Conservation (phyloP, 1,140 invertebrate species). For the Branchinecta lynchi region DNA sequence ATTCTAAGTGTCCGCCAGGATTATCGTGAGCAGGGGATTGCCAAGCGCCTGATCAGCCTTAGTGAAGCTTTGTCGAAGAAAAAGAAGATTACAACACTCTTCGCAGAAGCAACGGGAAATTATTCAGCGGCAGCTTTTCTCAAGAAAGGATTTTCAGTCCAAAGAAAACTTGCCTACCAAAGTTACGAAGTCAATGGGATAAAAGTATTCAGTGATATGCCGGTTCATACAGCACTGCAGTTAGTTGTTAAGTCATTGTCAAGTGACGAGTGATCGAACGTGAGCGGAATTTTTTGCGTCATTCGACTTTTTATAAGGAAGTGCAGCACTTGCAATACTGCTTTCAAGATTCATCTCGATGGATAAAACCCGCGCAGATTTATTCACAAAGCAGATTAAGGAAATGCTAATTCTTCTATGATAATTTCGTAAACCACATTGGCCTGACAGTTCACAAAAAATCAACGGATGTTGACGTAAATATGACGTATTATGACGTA, state of each 20-base stretch:
- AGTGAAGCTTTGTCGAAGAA: background rate
- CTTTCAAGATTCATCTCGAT: no score
- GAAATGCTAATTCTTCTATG: no score
- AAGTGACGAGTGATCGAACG: no score
- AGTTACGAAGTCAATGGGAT: constrained; percentile 6
- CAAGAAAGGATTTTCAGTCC: background rate
- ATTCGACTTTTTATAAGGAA: no score
- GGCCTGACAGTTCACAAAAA: no score
- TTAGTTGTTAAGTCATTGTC: background rate
- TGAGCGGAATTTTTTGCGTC: no score
- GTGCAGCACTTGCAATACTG: no score
- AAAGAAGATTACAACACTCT: background rate
- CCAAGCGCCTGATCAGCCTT: background rate
- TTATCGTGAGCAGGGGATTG: constrained; percentile 14
- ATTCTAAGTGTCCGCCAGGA: constrained; percentile 7
- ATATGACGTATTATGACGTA: no score
- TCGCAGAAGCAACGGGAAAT: constrained; percentile 9
- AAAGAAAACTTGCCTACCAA: constrained; percentile 1
- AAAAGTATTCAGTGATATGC: constrained; percentile 5
- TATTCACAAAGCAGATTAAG: no score
- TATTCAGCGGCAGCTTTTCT: constrained; percentile 14
- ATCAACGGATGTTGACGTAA: no score
- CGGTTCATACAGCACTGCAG: background rate
- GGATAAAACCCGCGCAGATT: no score
- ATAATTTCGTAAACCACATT: no score